Evolutionary conservation across 2,113 vertebrate genomes (phyloP).

Genomic region (Hippocampus barbouri): DNA sequence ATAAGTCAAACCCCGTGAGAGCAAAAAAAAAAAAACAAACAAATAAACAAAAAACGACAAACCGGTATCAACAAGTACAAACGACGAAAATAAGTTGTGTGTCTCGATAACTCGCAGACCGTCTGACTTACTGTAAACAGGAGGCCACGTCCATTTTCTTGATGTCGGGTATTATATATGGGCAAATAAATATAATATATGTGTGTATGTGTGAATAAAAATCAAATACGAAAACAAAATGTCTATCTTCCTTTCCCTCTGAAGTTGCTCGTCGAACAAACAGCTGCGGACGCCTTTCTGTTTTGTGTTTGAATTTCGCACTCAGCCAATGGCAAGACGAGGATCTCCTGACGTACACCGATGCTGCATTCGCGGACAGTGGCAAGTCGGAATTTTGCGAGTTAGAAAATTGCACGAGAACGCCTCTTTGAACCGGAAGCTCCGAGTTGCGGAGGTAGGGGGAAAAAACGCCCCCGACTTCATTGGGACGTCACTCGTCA

Average conservation of each 20-base stretch:
- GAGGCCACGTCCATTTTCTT: slow-evolving; percentile 47
- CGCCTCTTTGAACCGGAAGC: no score
- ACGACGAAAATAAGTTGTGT: background rate
- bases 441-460: no score
- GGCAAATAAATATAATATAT: no score
- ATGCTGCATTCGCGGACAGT: no score
- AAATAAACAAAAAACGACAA: background rate
- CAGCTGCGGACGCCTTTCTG: background rate
- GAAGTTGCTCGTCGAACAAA: background rate
- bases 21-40: no score
- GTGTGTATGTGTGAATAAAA: background rate
- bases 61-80: background rate
- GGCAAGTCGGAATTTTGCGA: no score
- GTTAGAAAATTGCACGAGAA: no score
- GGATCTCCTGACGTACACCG: background rate
- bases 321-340: slow-evolving; percentile 41
- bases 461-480: no score
- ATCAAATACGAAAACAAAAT: background rate
- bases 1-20: background rate
- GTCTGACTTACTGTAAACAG: slow-evolving; percentile 59
- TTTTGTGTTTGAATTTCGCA: slow-evolving; percentile 46
- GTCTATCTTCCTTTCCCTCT: no score
- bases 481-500: no score
- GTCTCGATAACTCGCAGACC: background rate
- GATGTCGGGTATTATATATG: background rate